Base-by-base conservation (phyloP, 2,113 vertebrate genomes). In the Zosterops lateralis region DNA sequence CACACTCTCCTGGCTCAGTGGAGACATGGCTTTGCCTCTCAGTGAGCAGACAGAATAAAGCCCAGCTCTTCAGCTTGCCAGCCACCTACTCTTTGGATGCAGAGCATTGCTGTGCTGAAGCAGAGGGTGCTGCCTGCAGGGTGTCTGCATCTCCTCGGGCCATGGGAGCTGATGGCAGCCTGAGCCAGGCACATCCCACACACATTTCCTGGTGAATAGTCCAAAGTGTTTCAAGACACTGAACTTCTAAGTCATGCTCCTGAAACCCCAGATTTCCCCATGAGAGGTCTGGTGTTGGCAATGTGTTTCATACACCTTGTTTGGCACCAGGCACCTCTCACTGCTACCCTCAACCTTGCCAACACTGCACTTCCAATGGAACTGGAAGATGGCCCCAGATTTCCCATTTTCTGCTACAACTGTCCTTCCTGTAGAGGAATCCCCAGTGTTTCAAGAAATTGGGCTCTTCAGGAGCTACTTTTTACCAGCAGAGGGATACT, bases 1-100 rank as follows among this genome's bases (percentile, higher is more conserved):
- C 93, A 95, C 91, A 91, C 94, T 67, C 96, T 95, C 70, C 96
- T 89, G 96, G 96, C 70, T 75, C 84, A 72, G 21, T 10, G 44
- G 11, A 72, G 89, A 44, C 66, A 91, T 26, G 57, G 66, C 74
- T 91, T 9, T 81, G 56, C 42, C 32, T 10, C 42, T 87, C 84
- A 11, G 65, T 0, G 14, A 70, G 48, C 65, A 81, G 29, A 40
- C 0, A 3, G 47, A 60, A n/a, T 4, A 53, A 81, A 60, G 0
- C 14, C 8, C 0, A 1, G 11, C 3, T 6, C 75, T 61, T 12
- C 71, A 53, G 32, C 62, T 17, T 57, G 60, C 17, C 68, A 60
- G 4, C 5, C 42, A 32, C 32, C 25, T 14, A 10, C 9, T 3
- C 25, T 24, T 58, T 25, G 56, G 50, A 4, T n/a, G 53, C 38